These are phyloP conservation scores for Chionomys nivalis DNA, from an alignment of 2,113 vertebrate genomes.

Conservation along the genomic window DNA sequence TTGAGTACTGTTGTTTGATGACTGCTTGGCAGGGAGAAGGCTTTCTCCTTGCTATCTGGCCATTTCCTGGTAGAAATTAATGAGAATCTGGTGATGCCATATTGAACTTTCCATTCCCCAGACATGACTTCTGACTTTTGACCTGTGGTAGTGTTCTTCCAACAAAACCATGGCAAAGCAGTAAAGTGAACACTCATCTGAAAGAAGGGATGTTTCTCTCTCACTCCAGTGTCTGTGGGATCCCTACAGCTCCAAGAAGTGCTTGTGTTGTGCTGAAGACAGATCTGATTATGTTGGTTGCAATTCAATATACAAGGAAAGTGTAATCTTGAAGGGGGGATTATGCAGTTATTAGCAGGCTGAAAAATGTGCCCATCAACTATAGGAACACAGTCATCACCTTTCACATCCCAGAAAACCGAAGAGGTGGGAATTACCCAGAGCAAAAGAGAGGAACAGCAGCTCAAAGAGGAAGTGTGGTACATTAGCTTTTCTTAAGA, in stretches of 20 bases:
- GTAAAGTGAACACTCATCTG: constrained; percentile 37
- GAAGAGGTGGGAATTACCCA: not conserved
- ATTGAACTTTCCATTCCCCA: not conserved
- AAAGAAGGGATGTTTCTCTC: constrained; percentile 10
- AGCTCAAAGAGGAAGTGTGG: not conserved
- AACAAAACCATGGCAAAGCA: constrained; percentile 5
- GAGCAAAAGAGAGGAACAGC: not conserved
- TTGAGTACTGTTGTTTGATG: not conserved
- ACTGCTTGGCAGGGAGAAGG: not conserved
- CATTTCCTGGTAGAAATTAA: not conserved
- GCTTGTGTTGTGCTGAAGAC: not conserved
- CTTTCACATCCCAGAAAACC: not conserved
- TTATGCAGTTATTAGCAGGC: not conserved
- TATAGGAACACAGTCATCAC: not conserved
- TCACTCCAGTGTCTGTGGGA: not conserved
- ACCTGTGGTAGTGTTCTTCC: not conserved
- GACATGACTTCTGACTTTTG: not conserved
- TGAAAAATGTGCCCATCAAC: not conserved
- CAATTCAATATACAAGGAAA: constrained; percentile 26
- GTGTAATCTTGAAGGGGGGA: not conserved
- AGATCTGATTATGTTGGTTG: not conserved
- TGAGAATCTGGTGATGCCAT: not conserved
- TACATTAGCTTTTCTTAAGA: not conserved
- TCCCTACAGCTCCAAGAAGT: not conserved
- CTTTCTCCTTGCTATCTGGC: not conserved